A percentile compares a stretch with the other conserved stretches of the same genome.
phyloP scores from a whole-genome alignment of 2,888 invertebrate genomes.

The Panorpa germanica region DNA sequence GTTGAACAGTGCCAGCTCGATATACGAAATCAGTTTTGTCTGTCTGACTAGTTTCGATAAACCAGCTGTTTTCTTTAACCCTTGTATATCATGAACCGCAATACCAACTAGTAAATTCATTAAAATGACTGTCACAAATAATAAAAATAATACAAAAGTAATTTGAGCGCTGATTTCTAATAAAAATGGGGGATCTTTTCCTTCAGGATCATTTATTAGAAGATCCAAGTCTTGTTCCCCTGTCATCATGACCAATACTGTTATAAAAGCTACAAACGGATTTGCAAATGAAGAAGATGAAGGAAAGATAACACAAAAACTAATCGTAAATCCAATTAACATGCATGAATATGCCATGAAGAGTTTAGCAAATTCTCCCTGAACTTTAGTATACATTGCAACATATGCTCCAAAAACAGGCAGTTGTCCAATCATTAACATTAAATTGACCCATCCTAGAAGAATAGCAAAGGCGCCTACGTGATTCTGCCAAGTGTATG shows the following conservation, averaged over 20 bases:
- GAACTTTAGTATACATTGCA: conserved; percentile 78
- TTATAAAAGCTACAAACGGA: conserved; percentile 68
- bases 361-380: conserved; percentile 73
- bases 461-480: conserved; percentile 73
- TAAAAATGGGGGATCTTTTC: conserved; percentile 54
- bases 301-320: conserved; percentile 76
- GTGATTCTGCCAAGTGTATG: conserved; percentile 72
- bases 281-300: conserved; percentile 65
- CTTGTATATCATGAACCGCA: conserved; percentile 75
- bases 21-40: conserved; percentile 72
- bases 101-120: conserved; percentile 78
- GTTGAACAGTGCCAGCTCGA: conserved; percentile 64
- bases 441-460: conserved; percentile 76
- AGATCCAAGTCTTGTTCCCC: conserved; percentile 66
- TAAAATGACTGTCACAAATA: conserved; percentile 69
- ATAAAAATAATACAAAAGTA: conserved; percentile 58
- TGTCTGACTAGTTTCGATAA: conserved; percentile 66
- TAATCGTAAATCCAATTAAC: conserved; percentile 69
- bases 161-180: conserved; percentile 67
- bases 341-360: conserved; percentile 71
- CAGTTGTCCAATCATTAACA: conserved; percentile 77
- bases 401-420: conserved; percentile 80
- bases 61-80: conserved; percentile 68
- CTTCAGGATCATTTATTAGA: conserved; percentile 54
- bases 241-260: conserved; percentile 78